Conservation (phyloP, 2,113 vertebrate species). For the Actenoides hombroni region DNA sequence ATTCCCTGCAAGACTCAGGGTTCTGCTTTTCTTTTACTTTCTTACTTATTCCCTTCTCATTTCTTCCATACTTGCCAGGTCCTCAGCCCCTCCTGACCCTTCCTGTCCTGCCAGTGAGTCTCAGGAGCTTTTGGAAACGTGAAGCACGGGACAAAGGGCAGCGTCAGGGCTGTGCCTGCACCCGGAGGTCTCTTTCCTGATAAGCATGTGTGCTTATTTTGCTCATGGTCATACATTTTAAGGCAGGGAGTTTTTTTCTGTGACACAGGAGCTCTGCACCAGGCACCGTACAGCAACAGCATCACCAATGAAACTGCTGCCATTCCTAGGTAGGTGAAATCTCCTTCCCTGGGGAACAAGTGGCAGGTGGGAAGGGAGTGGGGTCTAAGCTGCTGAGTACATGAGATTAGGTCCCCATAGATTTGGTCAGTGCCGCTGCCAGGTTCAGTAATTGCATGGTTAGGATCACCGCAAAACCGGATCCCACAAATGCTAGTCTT, state of each 20-base stretch:
- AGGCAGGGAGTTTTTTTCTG: background rate
- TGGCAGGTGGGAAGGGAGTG: background rate
- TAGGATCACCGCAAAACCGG: background rate
- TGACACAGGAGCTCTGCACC: background rate
- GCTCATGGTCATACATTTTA: background rate
- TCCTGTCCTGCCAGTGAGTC: background rate
- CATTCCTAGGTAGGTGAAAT: constrained; percentile 75
- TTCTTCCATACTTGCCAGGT: background rate
- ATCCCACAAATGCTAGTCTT: background rate
- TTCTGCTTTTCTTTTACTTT: background rate
- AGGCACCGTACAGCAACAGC: background rate
- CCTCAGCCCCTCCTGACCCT: background rate
- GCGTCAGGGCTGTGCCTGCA: background rate
- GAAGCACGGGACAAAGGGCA: background rate
- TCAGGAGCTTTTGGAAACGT: background rate
- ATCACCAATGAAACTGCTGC: constrained; percentile 74
- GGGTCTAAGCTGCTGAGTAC: background rate
- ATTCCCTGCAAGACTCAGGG: background rate
- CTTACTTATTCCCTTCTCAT: background rate
- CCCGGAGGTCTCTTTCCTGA: background rate
- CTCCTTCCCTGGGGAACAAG: background rate
- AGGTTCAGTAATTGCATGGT: background rate
- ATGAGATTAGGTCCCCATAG: rapidly evolving
- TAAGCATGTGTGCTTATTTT: background rate
- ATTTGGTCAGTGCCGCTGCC: background rate